Evolutionary conservation across 2,797 vertebrate genomes (phyloP), one percentile per base, ranked within the genome.

Genomic region (Picus viridis): DNA sequence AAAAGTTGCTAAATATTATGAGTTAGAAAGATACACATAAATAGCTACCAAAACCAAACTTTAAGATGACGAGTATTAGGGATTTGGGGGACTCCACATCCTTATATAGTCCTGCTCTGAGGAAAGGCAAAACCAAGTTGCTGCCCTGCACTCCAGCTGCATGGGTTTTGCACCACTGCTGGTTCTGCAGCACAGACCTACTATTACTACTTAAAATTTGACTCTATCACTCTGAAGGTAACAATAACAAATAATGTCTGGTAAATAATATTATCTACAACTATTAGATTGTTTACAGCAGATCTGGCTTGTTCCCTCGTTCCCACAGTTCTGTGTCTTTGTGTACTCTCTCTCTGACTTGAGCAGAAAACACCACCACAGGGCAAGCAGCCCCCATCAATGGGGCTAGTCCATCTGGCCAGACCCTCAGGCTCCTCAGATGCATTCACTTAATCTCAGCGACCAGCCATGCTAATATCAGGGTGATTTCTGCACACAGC

Each of bases 401-500:
- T 12, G 13, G 23, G 51, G 9, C 20, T 41, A 30, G 14, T 76
- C 14, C 45, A 2, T 13, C n/a, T 6, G 62, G 27, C 59, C 76
- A 29, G 22, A 58, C 6, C 30, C 64, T 6, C 61, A 49, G 61
- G 41, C 30, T n/a, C 19, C 76, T 24, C 61, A 32, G 4, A 59
- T 9, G 13, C 10, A 19, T 14, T 16, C 9, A 5, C 20, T 65
- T 27, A 26, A 62, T 17, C 32, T 32, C 65, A 57, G 23, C 2
- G 5, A 34, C 24, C 27, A 45, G 41, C 23, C 49, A 12, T 13
- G 1, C 39, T 8, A 7, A 3, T 0, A 0, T 15, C 68, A 19
- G 41, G 6, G 3, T 68, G 45, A 72, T n/a, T 20, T 54, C 17
- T 23, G 32, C 32, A 14, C 19, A 6, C 26, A 45, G 32, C 45